Percentiles rank a stretch among this genome's conserved stretches.
phyloP scores from a whole-genome alignment of 2,113 vertebrate species.

The Fregata magnificens region DNA sequence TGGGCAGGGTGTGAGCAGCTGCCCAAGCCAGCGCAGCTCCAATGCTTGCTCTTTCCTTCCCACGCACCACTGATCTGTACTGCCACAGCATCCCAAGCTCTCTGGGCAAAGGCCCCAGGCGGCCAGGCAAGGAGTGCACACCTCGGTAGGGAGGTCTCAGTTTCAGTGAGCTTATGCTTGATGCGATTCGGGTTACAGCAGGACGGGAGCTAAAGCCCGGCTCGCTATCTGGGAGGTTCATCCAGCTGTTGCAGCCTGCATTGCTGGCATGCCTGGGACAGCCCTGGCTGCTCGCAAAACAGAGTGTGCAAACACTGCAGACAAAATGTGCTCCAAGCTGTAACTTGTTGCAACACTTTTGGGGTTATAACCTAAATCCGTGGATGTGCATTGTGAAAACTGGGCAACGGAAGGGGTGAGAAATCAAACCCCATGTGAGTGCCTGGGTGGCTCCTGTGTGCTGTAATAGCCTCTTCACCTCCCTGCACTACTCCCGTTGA shows the following conservation, averaged over 20 bases:
- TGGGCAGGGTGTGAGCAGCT: neutral
- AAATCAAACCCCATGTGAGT: neutral
- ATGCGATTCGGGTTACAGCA: neutral
- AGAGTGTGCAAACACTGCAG: neutral
- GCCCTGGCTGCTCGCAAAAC: rapidly evolving
- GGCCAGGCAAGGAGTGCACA: rapidly evolving
- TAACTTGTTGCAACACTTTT: neutral
- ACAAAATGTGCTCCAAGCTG: neutral
- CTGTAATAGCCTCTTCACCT: neutral
- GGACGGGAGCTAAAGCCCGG: neutral
- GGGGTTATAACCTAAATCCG: neutral
- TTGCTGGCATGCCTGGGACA: neutral
- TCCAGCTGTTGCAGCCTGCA: neutral
- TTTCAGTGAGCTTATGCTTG: neutral
- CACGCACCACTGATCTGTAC: neutral
- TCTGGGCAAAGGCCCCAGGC: neutral
- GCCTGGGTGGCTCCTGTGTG: neutral
- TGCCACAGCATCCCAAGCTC: neutral
- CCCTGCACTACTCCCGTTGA: neutral
- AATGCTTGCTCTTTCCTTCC: neutral
- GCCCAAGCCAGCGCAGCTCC: rapidly evolving
- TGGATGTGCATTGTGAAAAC: neutral
- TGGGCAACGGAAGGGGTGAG: neutral
- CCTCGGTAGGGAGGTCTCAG: neutral
- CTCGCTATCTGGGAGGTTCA: neutral